Conservation (phyloP, 2,888 invertebrate genomes). For the Dryomyza anilis region DNA sequence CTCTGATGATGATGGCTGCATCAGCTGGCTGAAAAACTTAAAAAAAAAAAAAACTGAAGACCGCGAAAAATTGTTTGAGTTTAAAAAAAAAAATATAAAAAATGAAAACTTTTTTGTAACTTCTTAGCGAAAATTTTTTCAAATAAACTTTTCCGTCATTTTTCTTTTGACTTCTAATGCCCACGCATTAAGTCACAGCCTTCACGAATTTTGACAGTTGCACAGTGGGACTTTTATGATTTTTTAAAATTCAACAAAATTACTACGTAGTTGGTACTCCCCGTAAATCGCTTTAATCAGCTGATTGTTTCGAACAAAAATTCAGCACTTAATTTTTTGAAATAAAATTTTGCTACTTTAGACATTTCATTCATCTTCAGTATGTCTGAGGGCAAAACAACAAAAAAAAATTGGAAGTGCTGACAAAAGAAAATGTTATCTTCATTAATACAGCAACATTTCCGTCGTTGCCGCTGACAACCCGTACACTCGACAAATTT, state of each 20-base stretch:
- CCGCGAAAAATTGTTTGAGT: too few relatives aligned
- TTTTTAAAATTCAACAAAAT: neutral
- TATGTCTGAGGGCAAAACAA: slow-evolving; percentile 39
- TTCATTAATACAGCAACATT: slow-evolving; percentile 51
- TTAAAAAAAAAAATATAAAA: too few relatives aligned
- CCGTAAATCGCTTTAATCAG: slow-evolving; percentile 36
- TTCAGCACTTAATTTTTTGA: too few relatives aligned
- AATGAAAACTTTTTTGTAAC: too few relatives aligned
- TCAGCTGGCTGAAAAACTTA: neutral
- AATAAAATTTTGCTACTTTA: slow-evolving; percentile 18
- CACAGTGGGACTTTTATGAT: neutral
- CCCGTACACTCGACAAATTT: neutral
- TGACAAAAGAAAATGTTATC: slow-evolving; percentile 53
- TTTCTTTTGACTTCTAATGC: too few relatives aligned
- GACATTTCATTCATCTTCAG: too few relatives aligned
- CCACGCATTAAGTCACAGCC: too few relatives aligned
- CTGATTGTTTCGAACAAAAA: slow-evolving; percentile 39
- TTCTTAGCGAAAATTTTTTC: too few relatives aligned
- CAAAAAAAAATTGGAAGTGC: slow-evolving; percentile 50
- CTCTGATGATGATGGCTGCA: neutral
- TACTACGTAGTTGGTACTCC: too few relatives aligned
- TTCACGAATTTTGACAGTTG: too few relatives aligned
- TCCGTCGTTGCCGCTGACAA: slow-evolving; percentile 29
- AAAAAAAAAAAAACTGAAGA: neutral
- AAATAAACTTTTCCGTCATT: too few relatives aligned